A percentile compares a stretch with the other conserved stretches of the same genome.
These are phyloP conservation scores for Oscheius sp. DNA, from an alignment of 2,888 invertebrate genomes.

Conservation along the genomic window DNA sequence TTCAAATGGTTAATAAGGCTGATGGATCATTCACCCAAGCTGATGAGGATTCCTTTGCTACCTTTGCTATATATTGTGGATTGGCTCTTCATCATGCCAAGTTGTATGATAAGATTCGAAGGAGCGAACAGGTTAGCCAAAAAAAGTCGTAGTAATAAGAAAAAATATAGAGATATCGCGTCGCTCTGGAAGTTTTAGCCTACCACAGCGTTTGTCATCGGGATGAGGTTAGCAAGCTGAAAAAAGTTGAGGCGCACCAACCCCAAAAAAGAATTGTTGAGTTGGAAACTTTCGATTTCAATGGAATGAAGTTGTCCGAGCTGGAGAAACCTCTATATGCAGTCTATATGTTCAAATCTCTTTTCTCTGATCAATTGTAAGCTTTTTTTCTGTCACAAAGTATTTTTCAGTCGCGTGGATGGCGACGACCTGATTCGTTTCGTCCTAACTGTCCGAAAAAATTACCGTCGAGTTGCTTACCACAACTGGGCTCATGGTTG, in stretches of 20 bases:
- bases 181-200: conserved; percentile 84
- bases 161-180: conserved; percentile 79
- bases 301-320: conserved; percentile 80
- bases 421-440: conserved; percentile 79
- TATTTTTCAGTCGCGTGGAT: conserved; percentile 77
- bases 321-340: conserved; percentile 80
- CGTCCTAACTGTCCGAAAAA: conserved; percentile 83
- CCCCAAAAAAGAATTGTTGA: conserved; percentile 45
- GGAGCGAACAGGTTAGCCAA: conserved; percentile 79
- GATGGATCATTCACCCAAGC: conserved; percentile 75
- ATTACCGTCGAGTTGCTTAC: conserved; percentile 81
- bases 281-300: conserved; percentile 77
- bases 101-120: conserved; percentile 83
- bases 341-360: conserved; percentile 81
- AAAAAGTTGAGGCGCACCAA: conserved; percentile 55
- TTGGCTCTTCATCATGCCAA: conserved; percentile 86
- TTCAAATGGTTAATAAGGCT: conserved; percentile 83
- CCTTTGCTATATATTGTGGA: conserved; percentile 86
- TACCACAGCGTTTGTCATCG: conserved; percentile 82
- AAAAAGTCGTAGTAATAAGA: no score
- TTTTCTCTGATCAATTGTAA: conserved; percentile 76
- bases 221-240: conserved; percentile 77
- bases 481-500: conserved; percentile 90
- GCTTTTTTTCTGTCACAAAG: conserved; percentile 7
- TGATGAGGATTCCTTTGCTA: conserved; percentile 82